Conservation (phyloP, 2,113 vertebrate species). For the Hepsetus odoe region DNA sequence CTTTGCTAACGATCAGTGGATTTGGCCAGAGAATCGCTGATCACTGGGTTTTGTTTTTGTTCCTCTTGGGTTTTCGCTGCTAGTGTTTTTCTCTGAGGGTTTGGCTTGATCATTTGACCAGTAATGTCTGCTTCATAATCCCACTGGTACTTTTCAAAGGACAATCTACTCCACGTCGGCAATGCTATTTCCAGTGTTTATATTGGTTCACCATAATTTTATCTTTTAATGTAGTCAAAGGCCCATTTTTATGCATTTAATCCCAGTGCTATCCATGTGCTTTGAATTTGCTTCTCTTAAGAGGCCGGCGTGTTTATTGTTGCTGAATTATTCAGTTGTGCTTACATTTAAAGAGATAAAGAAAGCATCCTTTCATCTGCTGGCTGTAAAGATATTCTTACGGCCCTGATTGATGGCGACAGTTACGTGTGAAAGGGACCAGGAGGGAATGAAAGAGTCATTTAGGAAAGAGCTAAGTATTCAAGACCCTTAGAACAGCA, state of each 20-base stretch:
- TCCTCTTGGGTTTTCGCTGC: constrained; percentile 31
- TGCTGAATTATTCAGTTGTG: constrained; percentile 33
- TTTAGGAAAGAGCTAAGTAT: constrained; percentile 17
- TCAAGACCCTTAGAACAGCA: background rate
- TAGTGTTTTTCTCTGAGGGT: constrained; percentile 53
- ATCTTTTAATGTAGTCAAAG: constrained; percentile 47
- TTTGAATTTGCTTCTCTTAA: constrained; percentile 50
- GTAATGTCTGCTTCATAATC: constrained; percentile 43
- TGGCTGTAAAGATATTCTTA: constrained; percentile 20
- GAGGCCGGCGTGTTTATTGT: constrained; percentile 25
- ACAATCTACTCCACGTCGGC: constrained; percentile 37
- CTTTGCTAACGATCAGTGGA: constrained; percentile 25
- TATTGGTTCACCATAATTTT: constrained; percentile 54
- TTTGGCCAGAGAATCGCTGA: constrained; percentile 33
- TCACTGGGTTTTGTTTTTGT: constrained; percentile 16
- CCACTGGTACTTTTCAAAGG: constrained; percentile 44
- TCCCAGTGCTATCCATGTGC: constrained; percentile 36
- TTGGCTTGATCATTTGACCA: constrained; percentile 46
- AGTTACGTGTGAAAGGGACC: constrained; percentile 5
- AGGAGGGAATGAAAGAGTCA: background rate
- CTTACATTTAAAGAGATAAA: constrained; percentile 24
- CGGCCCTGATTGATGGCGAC: constrained; percentile 8
- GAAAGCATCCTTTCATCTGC: constrained; percentile 27
- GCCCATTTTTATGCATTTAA: constrained; percentile 31
- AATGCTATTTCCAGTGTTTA: constrained; percentile 45